Evolutionary conservation across 2,888 invertebrate genomes (phyloP), one percentile per base, ranked within the genome.

Genomic region (Busseola fusca): DNA sequence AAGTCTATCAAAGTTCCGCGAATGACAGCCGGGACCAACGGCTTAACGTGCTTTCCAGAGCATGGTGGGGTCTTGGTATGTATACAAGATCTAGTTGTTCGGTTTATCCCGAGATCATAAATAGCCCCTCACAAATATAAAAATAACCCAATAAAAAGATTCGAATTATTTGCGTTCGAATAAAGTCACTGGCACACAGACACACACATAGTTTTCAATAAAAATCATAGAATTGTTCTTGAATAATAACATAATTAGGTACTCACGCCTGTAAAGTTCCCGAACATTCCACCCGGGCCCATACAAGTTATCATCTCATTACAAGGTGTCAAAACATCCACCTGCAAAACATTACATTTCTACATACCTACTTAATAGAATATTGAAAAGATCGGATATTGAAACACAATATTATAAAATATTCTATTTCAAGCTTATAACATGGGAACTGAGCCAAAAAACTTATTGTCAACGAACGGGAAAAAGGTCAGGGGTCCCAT

Each of bases 201-300:
- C 34, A 34, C 34, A 27, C 10, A 5, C n/a, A 21, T 16, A n/a
- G 27, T 65, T 59, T n/a, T 42, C 21, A 56, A n/a, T 9, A 10
- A 27, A 1, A 56, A 57, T 5, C 4, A 54, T 10, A 18, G 12
- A n/a, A 68, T 7, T 25, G 0, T 21, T 42, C 1, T 30, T 40
- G 2, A 50, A 25, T 42, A 50, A 48, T 48, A n/a, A 25, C 12
- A 67, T n/a, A 63, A 37, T 16, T 16, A 27, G 5, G 0, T 48
- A 89, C 91, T 92, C 87, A 95, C 95, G 21, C 95, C 94, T 14
- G 93, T 92, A 62, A 95, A 95, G 80, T 95, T 95, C 5, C 96
- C 96, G 78, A 96, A 95, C 93, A 96, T 94, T 3, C 96, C 96
- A 16, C 96, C 96, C 1, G 94, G 94, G 1, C 96, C 96, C 94